Conservation (phyloP, 2,888 invertebrate genomes). For the Acrobasis consociella region DNA sequence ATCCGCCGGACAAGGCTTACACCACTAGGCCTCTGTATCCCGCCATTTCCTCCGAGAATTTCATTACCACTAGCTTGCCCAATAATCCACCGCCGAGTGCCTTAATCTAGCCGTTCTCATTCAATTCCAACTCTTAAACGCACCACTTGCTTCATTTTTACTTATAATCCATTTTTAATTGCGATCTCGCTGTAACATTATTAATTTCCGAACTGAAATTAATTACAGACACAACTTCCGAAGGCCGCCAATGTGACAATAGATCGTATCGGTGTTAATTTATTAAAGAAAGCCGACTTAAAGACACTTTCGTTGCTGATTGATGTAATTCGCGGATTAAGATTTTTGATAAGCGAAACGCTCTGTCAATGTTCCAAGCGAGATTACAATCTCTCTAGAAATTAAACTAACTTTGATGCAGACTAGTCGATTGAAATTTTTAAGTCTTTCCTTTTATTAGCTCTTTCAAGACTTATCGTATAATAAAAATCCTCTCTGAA, state of each 20-base stretch:
- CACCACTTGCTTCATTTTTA: conserved; percentile 75
- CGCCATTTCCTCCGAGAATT: conserved; percentile 75
- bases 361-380: conserved; percentile 37
- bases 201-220: conserved; percentile 73
- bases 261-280: conserved; percentile 75
- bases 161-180: conserved; percentile 80
- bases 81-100: conserved; percentile 74
- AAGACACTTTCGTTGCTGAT: conserved; percentile 56
- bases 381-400: conserved; percentile 33
- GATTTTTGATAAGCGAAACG: conserved; percentile 44
- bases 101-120: conserved; percentile 73
- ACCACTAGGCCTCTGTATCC: conserved; percentile 70
- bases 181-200: conserved; percentile 63
- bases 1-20: conserved; percentile 78
- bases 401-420: conserved; percentile 21
- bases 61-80: conserved; percentile 78
- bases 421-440: conserved; percentile 21
- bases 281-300: conserved; percentile 63
- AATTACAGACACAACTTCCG: conserved; percentile 69
- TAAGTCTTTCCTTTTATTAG: conserved; percentile 17
- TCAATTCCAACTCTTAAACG: conserved; percentile 75
- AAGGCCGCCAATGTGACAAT: conserved; percentile 70
- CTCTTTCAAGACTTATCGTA: conserved; percentile 6
- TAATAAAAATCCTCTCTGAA: conserved; percentile 15
- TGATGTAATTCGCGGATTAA: conserved; percentile 54